A percentile compares a stretch with the other conserved stretches of the same genome.
phyloP scores from a whole-genome alignment of 2,888 invertebrate genomes.

The Coleophora flavipennella region DNA sequence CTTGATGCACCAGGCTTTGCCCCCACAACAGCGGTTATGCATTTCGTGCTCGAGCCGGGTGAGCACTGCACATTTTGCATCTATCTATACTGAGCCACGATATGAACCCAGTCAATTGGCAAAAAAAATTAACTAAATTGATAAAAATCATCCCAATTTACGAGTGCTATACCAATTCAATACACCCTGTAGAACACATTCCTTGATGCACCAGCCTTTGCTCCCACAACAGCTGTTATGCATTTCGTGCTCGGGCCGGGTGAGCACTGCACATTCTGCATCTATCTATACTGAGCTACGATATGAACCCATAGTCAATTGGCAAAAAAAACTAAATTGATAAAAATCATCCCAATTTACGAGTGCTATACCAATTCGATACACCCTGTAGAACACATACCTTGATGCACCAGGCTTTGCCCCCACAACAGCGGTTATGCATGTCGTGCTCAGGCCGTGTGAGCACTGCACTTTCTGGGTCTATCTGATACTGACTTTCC shows the following conservation, averaged over 20 bases:
- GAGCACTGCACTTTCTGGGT: constrained; percentile 49
- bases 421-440: constrained; percentile 89
- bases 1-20: constrained; percentile 90
- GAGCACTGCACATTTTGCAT: constrained; percentile 49
- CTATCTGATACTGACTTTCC: constrained; percentile 55
- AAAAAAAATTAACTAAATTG: no score
- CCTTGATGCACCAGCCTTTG: constrained; percentile 90
- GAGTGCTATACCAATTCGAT: no score
- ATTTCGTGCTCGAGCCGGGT: constrained; percentile 72
- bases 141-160: no score
- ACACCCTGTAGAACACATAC: constrained; percentile 36
- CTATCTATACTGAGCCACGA: no score
- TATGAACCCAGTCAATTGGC: no score
- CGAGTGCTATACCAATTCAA: no score
- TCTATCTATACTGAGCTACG: no score
- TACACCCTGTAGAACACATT: no score
- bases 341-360: no score
- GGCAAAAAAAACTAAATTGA: no score
- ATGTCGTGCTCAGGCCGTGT: constrained; percentile 72
- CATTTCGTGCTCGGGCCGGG: constrained; percentile 72
- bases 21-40: constrained; percentile 89
- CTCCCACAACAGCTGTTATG: constrained; percentile 91
- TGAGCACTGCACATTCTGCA: constrained; percentile 47
- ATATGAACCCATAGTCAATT: no score
- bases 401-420: constrained; percentile 90